Conservation (phyloP, 2,113 vertebrate species). For the Ictalurus furcatus region DNA sequence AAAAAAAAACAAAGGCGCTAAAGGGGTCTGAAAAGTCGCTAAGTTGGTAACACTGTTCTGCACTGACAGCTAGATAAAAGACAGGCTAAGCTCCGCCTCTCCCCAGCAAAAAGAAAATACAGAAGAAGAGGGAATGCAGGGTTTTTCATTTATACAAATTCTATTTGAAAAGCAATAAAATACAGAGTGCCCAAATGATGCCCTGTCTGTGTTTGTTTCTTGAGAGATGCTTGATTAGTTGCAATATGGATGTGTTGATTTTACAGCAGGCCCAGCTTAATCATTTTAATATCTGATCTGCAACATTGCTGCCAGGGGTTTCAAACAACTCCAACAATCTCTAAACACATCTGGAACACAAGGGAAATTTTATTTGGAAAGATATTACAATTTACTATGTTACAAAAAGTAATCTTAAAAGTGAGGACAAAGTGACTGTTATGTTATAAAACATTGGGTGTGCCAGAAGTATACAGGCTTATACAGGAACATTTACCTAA, state of each 20-base stretch:
- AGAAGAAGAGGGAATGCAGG: too few species aligned
- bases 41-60: too few species aligned
- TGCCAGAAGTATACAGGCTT: constrained; percentile 54
- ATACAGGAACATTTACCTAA: constrained; percentile 56
- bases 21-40: too few species aligned
- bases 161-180: too few species aligned
- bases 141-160: too few species aligned
- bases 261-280: background rate
- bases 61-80: too few species aligned
- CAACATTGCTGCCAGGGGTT: background rate
- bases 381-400: constrained; percentile 70
- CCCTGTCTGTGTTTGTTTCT: too few species aligned
- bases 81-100: too few species aligned
- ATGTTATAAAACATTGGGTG: constrained; percentile 58
- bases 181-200: too few species aligned
- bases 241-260: background rate
- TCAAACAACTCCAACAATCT: background rate
- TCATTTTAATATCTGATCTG: background rate
- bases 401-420: constrained; percentile 74
- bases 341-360: constrained; percentile 38
- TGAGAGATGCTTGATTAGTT: background rate
- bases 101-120: too few species aligned
- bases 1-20: too few species aligned
- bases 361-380: constrained; percentile 68
- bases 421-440: constrained; percentile 56